Evolutionary conservation across 2,113 vertebrate species (phyloP), one percentile per base, ranked within the genome.

Genomic region (Clarias macrocephalus): DNA sequence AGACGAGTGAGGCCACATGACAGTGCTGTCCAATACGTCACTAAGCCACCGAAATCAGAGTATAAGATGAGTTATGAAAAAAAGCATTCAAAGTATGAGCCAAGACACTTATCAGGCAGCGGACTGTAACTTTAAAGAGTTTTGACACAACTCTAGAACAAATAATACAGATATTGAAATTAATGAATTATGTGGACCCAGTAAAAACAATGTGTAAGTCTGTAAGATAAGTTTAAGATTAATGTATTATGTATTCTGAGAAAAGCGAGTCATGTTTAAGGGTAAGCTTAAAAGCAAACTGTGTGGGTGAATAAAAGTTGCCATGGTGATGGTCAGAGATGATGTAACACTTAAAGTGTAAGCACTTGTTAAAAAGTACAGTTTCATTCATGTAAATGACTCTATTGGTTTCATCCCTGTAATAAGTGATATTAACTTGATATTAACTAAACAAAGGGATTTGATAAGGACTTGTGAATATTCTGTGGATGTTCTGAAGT

Each of bases 341-440:
- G 85, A 88, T 85, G 87, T n/a, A 33, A 92, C 80, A 52, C 5
- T 73, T n/a, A n/a, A n/a, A n/a, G n/a, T n/a, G n/a, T n/a, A n/a
- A n/a, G n/a, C n/a, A n/a, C n/a, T 75, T 33, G 7, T 33, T 70
- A 70, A 70, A 70, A 87, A 88, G 83, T 85, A 88, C 86, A 88
- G 88, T 89, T 86, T 73, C 25, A 63, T 81, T 87, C 89, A 92
- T 91, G 90, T 82, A 92, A 92, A 92, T 93, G 88, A 89, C 66
- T 86, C 16, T 77, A 30, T 18, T 54, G 60, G 76, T 86, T n/a
- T 83, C 65, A 54, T 60, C 30, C 23, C 13, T 85, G 82, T n/a
- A 48, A 59, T 73, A 73, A 23, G 30, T 84, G 75, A 82, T 89
- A n/a, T n/a, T n/a, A 86, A 83, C 79, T 87, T 88, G 89, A 91